Evolutionary conservation across 2,797 vertebrate genomes (phyloP).

Genomic region (Ambastaia sidthimunki): DNA sequence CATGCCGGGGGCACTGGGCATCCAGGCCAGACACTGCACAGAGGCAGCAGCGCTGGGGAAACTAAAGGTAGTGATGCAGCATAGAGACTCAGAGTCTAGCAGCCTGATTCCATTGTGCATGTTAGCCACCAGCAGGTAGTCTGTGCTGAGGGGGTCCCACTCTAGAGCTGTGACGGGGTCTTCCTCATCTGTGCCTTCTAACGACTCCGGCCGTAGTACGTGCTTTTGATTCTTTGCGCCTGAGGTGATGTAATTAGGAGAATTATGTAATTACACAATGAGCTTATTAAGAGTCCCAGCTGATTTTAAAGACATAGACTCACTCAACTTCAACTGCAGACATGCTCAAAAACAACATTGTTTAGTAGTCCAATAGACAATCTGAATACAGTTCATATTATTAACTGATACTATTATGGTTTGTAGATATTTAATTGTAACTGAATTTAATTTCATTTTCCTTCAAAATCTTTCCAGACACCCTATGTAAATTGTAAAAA

Average conservation of each 20-base stretch:
- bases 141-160: constrained; percentile 93
- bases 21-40: constrained; percentile 96
- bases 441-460: too few relatives aligned
- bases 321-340: too few relatives aligned
- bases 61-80: constrained; percentile 88
- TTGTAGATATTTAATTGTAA: too few relatives aligned
- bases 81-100: constrained; percentile 89
- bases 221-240: constrained; percentile 94
- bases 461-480: too few relatives aligned
- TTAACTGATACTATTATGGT: too few relatives aligned
- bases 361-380: too few relatives aligned
- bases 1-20: constrained; percentile 94
- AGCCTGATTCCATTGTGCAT: constrained; percentile 91
- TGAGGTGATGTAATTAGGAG: constrained; percentile 54
- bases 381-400: too few relatives aligned
- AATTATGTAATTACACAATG: too few relatives aligned
- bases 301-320: too few relatives aligned
- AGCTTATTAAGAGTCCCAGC: too few relatives aligned
- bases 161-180: constrained; percentile 93
- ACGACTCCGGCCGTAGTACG: constrained; percentile 88
- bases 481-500: too few relatives aligned
- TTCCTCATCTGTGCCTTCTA: constrained; percentile 95
- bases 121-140: constrained; percentile 96
- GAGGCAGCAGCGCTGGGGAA: constrained; percentile 90
- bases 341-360: too few relatives aligned